Percentiles rank a stretch among this genome's conserved stretches.
These are phyloP conservation scores for Petaurus breviceps DNA, from an alignment of 2,113 vertebrate genomes.

Conservation along the genomic window DNA sequence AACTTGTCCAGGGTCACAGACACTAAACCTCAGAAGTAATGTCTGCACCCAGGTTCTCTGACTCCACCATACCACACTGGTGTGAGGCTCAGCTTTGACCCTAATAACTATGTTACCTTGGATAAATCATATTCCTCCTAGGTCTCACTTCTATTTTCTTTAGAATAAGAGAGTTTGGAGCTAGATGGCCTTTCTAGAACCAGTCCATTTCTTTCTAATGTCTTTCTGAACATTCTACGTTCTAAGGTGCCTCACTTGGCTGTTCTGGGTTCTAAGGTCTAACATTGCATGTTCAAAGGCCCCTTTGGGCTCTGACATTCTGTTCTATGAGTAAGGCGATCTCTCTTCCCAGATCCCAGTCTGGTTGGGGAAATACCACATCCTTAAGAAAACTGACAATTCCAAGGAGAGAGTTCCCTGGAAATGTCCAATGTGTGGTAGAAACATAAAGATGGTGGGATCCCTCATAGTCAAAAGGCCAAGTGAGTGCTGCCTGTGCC, in stretches of 20 bases:
- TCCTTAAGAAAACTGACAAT: not conserved
- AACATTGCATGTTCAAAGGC: not conserved
- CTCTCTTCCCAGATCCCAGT: not conserved
- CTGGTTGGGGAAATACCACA: not conserved
- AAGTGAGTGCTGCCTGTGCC: not conserved
- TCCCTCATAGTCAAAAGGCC: not conserved
- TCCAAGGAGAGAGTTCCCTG: not conserved
- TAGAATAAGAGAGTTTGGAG: not conserved
- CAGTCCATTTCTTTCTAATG: not conserved
- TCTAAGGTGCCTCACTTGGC: not conserved
- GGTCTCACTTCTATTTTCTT: not conserved
- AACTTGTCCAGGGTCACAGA: not conserved
- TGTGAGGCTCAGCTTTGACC: no score
- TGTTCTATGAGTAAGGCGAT: not conserved
- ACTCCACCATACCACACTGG: not conserved
- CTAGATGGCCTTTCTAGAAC: not conserved
- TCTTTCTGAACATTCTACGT: not conserved
- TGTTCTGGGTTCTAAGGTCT: not conserved
- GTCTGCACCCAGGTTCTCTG: not conserved
- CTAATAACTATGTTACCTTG: not conserved
- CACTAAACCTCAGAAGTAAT: not conserved
- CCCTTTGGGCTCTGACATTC: not conserved
- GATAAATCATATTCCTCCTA: not conserved
- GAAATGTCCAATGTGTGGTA: not conserved
- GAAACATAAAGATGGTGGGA: not conserved